Evolutionary conservation across 2,113 vertebrate species (phyloP), one percentile per base, ranked within the genome.

Genomic region (pig (Sus scrofa)): DNA sequence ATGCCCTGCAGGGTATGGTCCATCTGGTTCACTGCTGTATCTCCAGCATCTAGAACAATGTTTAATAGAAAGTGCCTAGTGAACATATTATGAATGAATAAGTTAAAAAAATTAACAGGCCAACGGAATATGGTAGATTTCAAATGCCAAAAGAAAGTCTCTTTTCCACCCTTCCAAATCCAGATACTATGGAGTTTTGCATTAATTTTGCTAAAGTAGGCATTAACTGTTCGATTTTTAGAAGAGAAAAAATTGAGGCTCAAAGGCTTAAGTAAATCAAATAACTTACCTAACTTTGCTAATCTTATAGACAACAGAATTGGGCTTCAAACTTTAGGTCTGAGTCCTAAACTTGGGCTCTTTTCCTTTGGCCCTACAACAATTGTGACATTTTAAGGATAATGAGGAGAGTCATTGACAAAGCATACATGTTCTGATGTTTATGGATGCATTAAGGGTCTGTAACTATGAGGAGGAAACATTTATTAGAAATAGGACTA

Each of bases 51-150:
- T 50, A 22, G 13, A 32, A 63, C 63, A 63, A 24, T 50, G 24
- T 94, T 79, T 65, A 19, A 74, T 3, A 77, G 60, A 77, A 65
- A 22, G 19, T 24, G 11, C 16, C 63, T 93, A 67, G 37, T 84
- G 81, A 75, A 75, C 94, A 79, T 44, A 50, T 85, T 70, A 63
- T 74, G 13, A 92, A 20, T 83, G 10, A 60, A 90, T 74, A 16
- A 60, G 71, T 71, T 32, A 81, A 16, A 78, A 62, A 16, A 60
- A 84, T 68, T 37, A 9, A 37, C 26, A 63, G 74, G 9, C 15
- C n/a, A 39, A 8, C 44, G 18, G 84, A 94, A 92, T 79, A 60
- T 11, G 18, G 27, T 70, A 67, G 52, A 77, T 93, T 92, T 96
- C 44, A 81, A 95, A 93, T 54, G 5, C 65, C 32, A 67, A 68